Conservation (phyloP, 2,888 invertebrate genomes). For the Nysson spinosus region DNA sequence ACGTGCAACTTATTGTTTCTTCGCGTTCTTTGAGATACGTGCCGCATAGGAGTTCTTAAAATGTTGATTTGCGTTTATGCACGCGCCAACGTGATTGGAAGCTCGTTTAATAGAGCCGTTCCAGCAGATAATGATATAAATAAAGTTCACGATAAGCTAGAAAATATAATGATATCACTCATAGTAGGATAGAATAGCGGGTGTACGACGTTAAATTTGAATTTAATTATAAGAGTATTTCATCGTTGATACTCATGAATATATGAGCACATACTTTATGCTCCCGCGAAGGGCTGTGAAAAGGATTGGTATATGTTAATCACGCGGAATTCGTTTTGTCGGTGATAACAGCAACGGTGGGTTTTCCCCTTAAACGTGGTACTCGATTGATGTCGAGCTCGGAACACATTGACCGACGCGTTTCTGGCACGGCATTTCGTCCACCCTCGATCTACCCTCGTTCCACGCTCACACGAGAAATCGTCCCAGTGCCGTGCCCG, state of each 20-base stretch:
- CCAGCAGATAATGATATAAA: background rate
- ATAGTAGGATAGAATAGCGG: too few species aligned
- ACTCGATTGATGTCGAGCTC: conserved; percentile 51
- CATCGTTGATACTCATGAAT: too few species aligned
- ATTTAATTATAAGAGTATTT: too few species aligned
- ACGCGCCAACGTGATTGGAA: conserved; percentile 14
- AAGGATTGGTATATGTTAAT: conserved; percentile 42
- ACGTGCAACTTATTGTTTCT: conserved; percentile 51
- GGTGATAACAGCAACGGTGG: conserved; percentile 39
- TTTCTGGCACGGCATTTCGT: conserved; percentile 9
- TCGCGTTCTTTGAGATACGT: conserved; percentile 36
- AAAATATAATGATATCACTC: too few species aligned
- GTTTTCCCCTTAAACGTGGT: conserved; percentile 31
- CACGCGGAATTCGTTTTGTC: conserved; percentile 41
- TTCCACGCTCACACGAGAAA: conserved; percentile 42
- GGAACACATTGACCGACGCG: conserved; percentile 46
- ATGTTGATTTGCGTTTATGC: conserved; percentile 25
- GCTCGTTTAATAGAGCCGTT: too few species aligned
- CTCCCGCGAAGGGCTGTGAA: too few species aligned
- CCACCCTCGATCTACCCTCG: conserved; percentile 30
- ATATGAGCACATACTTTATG: too few species aligned
- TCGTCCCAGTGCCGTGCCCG: conserved; percentile 50
- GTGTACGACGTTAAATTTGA: too few species aligned
- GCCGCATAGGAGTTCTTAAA: conserved; percentile 18
- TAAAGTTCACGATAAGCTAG: too few species aligned